Evolutionary conservation across 2,888 invertebrate genomes (phyloP).

Genomic region (Microctonus brassicae): DNA sequence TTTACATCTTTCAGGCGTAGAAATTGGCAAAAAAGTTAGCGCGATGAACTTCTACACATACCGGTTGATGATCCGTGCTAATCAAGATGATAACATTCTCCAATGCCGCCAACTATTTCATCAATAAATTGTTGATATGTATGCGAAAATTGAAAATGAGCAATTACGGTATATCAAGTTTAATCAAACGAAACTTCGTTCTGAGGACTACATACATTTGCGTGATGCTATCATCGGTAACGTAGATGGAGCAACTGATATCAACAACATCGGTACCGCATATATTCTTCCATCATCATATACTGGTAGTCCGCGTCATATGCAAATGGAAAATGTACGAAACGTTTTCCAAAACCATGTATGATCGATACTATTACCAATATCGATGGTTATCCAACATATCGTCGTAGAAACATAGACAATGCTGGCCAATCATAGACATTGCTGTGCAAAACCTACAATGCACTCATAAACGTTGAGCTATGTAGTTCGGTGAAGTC

Average conservation of each 20-base stretch:
- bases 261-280: constrained; percentile 21
- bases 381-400: constrained; percentile 10
- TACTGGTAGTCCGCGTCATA: constrained; percentile 60
- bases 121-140: constrained; percentile 61
- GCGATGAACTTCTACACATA: constrained; percentile 50
- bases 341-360: constrained; percentile 33
- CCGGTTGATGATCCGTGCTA: constrained; percentile 53
- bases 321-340: constrained; percentile 63
- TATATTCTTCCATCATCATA: constrained; percentile 48
- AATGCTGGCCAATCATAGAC: constrained; percentile 24
- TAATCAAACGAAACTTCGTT: constrained; percentile 57
- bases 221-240: constrained; percentile 54
- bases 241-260: constrained; percentile 46
- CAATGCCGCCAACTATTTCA: constrained; percentile 52
- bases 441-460: constrained; percentile 45
- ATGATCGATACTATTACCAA: not conserved
- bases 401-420: not conserved
- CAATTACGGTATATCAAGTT: constrained; percentile 55
- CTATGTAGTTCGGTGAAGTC: constrained; percentile 60
- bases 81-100: constrained; percentile 51
- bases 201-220: constrained; percentile 58
- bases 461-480: constrained; percentile 65
- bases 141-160: constrained; percentile 64
- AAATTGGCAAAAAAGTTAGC: constrained; percentile 52
- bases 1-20: constrained; percentile 47